These are phyloP conservation scores for Rhea pennata DNA, from an alignment of 2,113 vertebrate genomes.

Conservation along the genomic window DNA sequence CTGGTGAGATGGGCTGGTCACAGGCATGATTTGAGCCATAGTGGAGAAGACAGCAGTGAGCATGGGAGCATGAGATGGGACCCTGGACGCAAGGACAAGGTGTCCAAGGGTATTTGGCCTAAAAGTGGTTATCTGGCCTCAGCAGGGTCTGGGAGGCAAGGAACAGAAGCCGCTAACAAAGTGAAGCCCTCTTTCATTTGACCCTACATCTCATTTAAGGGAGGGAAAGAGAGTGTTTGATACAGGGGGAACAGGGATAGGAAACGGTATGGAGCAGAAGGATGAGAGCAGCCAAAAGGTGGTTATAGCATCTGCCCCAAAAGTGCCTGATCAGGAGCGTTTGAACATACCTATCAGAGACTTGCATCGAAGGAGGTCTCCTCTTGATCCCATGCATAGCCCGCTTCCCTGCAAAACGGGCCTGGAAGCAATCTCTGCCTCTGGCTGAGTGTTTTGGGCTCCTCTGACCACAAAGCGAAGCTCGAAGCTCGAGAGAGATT, in stretches of 20 bases:
- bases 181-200: not conserved
- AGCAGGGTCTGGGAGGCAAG: not conserved
- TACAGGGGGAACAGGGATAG: no score
- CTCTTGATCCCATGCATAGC: no score
- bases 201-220: not conserved
- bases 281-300: not conserved
- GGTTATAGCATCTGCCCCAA: no score
- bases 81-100: no score
- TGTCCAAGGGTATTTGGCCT: no score
- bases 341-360: no score
- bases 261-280: not conserved
- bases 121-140: not conserved
- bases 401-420: not conserved
- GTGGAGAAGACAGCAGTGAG: no score
- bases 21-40: not conserved
- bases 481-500: not conserved
- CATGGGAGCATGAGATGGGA: no score
- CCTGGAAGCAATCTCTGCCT: not conserved
- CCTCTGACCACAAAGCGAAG: not conserved
- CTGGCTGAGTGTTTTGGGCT: not conserved
- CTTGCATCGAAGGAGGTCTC: not conserved
- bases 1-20: fast-evolving
- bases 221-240: no score
- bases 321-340: no score
- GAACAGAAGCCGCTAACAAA: not conserved